Conservation (phyloP, 2,888 invertebrate species). For the Acrobasis consociella region DNA sequence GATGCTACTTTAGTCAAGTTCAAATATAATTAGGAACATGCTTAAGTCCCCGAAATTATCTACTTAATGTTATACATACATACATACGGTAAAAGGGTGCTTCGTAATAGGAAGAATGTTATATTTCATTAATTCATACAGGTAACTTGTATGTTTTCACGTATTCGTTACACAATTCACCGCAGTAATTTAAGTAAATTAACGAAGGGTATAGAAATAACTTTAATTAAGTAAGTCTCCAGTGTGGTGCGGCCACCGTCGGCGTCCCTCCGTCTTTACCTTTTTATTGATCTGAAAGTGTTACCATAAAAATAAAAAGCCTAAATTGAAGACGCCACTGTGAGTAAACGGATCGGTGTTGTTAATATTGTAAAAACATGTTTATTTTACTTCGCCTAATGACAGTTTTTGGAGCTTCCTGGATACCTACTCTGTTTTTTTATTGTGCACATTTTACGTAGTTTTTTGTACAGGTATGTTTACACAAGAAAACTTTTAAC, state of each 20-base stretch:
- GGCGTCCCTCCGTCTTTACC: background rate
- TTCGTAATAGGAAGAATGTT: no score
- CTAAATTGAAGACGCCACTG: conserved; percentile 29
- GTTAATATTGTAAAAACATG: conserved; percentile 19
- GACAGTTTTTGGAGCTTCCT: conserved; percentile 19
- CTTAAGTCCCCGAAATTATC: no score
- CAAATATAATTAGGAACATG: no score
- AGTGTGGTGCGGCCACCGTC: background rate
- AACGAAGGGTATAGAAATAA: background rate
- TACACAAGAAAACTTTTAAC: no score
- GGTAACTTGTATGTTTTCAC: no score
- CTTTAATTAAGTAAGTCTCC: background rate
- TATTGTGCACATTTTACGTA: background rate
- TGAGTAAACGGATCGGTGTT: conserved; percentile 20
- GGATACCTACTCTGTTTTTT: background rate
- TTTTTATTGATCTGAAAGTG: conserved; percentile 10
- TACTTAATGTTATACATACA: no score
- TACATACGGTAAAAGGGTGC: no score
- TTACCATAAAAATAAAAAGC: conserved; percentile 34
- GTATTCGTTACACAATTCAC: no score
- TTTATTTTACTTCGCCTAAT: conserved; percentile 16
- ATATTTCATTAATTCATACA: no score
- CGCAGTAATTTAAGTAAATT: no score
- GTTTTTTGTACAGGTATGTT: background rate
- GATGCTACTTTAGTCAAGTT: no score